Percentiles rank a stretch among this genome's conserved stretches.
These are phyloP conservation scores for Picus viridis DNA, from an alignment of 2,797 vertebrate genomes.

Conservation along the genomic window DNA sequence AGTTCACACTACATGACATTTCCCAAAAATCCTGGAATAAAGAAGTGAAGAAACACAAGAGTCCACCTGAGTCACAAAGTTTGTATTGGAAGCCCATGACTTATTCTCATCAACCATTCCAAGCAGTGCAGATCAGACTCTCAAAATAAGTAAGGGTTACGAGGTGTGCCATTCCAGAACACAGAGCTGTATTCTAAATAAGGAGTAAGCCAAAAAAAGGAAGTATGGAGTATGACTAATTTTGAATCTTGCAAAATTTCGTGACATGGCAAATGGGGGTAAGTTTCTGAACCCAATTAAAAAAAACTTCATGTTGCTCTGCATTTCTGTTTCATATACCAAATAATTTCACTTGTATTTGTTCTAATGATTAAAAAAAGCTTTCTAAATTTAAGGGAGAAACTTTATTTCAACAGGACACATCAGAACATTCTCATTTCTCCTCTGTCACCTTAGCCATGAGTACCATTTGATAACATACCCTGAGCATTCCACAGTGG, in stretches of 20 bases:
- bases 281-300: neutral
- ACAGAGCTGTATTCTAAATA: neutral
- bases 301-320: neutral
- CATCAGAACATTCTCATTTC: neutral
- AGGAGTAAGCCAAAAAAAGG: neutral
- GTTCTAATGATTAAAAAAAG: neutral
- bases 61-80: neutral
- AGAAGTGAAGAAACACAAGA: neutral
- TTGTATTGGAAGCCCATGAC: neutral
- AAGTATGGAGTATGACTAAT: neutral
- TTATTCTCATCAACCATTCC: accelerated
- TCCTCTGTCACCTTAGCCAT: neutral
- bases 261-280: neutral
- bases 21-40: neutral
- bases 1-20: neutral
- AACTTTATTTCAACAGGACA: neutral
- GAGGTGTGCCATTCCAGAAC: neutral
- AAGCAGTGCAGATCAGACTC: neutral
- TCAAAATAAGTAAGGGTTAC: neutral
- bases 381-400: neutral
- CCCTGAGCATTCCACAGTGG: neutral
- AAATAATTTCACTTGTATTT: neutral
- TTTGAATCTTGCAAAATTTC: neutral
- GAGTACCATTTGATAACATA: neutral
- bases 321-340: neutral